These are phyloP conservation scores for Corynorhinus townsendii DNA, from an alignment of 2,113 vertebrate genomes.

Conservation along the genomic window DNA sequence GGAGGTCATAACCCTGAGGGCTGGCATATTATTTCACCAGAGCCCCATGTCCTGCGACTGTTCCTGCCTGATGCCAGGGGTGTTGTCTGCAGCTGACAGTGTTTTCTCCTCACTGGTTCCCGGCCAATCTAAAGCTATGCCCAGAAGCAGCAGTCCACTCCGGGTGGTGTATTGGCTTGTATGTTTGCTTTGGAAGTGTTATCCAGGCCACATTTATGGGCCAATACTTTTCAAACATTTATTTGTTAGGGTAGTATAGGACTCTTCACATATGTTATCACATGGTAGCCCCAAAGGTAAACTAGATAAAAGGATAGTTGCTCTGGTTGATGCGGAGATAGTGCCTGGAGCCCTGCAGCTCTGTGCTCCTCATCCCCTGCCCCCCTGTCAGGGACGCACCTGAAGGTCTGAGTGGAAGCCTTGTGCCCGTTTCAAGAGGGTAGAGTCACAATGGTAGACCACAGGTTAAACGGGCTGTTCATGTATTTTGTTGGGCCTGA, in stretches of 20 bases:
- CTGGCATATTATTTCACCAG: background rate
- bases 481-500: background rate
- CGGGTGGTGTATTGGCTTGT: background rate
- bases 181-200: slow-evolving; percentile 10
- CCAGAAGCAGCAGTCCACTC: background rate
- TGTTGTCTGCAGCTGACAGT: background rate
- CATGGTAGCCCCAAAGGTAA: background rate
- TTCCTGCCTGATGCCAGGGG: background rate
- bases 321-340: background rate
- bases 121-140: background rate
- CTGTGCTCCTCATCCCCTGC: background rate
- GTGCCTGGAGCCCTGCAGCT: background rate
- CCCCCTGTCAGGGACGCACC: background rate
- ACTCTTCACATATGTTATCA: background rate
- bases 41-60: background rate
- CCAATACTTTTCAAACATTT: slow-evolving; percentile 24
- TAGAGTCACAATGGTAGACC: background rate
- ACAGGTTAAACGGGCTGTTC: background rate
- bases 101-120: background rate
- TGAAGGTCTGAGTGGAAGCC: background rate
- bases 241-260: background rate
- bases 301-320: background rate
- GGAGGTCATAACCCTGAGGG: background rate
- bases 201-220: background rate
- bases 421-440: background rate